phyloP scores from a whole-genome alignment of 1,140 invertebrate species.

The Halesus radiatus region DNA sequence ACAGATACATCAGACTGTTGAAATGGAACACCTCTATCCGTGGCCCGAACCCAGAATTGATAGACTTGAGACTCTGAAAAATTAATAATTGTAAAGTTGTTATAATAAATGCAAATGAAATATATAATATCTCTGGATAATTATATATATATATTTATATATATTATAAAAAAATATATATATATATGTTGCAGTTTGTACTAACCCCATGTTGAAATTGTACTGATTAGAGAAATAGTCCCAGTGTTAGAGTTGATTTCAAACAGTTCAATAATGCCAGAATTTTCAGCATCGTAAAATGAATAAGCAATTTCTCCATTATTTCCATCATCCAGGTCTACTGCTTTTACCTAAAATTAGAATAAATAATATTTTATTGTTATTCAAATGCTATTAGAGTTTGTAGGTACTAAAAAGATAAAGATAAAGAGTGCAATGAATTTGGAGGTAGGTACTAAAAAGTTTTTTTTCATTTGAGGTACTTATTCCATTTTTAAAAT shows the following conservation, averaged over 20 bases:
- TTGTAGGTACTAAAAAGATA: too few relatives aligned
- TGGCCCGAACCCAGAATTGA: conserved; percentile 87
- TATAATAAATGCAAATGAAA: too few relatives aligned
- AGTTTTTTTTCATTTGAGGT: too few relatives aligned
- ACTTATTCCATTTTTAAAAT: neutral
- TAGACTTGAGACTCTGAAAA: conserved; percentile 72
- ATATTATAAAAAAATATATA: too few relatives aligned
- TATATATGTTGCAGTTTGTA: neutral
- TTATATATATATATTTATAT: too few relatives aligned
- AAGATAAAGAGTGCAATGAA: too few relatives aligned
- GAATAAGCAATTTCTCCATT: conserved; percentile 77
- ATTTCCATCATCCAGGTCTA: conserved; percentile 76
- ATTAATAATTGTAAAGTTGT: too few relatives aligned
- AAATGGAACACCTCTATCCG: conserved; percentile 77
- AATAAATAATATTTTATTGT: too few relatives aligned
- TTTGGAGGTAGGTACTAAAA: too few relatives aligned
- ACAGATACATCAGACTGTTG: conserved; percentile 83
- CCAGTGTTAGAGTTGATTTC: conserved; percentile 75
- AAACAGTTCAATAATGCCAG: conserved; percentile 72
- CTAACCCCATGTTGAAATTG: conserved; percentile 57
- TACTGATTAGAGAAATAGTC: conserved; percentile 72
- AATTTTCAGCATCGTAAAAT: conserved; percentile 74
- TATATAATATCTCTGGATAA: too few relatives aligned
- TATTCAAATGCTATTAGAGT: too few relatives aligned
- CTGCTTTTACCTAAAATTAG: conserved; percentile 70